These are phyloP conservation scores for Physocephala rufipes DNA, from an alignment of 2,888 invertebrate species.

Conservation along the genomic window DNA sequence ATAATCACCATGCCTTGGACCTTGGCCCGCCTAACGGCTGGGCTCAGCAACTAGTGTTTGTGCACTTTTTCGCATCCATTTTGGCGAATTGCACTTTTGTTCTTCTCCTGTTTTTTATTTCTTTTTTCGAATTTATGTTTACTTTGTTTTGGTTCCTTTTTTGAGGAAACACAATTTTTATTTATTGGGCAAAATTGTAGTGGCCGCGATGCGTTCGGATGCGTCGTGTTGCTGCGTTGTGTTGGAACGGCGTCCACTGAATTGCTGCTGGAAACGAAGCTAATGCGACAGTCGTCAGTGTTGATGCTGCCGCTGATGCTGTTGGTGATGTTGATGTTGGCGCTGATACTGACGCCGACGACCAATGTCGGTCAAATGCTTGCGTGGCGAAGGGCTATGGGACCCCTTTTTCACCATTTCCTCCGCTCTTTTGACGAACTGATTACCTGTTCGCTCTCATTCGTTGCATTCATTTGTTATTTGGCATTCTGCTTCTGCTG, in stretches of 20 bases:
- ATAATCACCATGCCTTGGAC: conserved; percentile 36
- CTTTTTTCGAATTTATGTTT: no score
- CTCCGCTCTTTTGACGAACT: not conserved
- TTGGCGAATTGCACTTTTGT: conserved; percentile 43
- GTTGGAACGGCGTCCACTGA: no score
- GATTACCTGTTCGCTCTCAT: conserved; percentile 7
- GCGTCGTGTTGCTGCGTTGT: conserved; percentile 36
- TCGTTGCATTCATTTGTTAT: conserved; percentile 12
- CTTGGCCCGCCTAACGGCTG: conserved; percentile 20
- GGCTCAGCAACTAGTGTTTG: conserved; percentile 57
- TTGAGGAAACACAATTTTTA: conserved; percentile 42
- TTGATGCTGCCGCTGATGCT: conserved; percentile 26
- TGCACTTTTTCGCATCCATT: conserved; percentile 50
- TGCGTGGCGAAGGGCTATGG: conserved; percentile 16
- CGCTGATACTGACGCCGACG: conserved; percentile 21
- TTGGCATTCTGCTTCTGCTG: not conserved
- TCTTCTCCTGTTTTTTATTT: no score
- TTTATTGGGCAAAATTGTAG: conserved; percentile 46
- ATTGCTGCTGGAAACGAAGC: conserved; percentile 31
- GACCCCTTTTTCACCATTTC: not conserved
- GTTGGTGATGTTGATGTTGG: conserved; percentile 31
- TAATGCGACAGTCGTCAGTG: conserved; percentile 35
- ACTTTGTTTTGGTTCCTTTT: conserved; percentile 39
- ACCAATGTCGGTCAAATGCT: conserved; percentile 26
- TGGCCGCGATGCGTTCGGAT: conserved; percentile 35